Conservation (phyloP, 2,888 invertebrate species). For the Thereva nobilitata region DNA sequence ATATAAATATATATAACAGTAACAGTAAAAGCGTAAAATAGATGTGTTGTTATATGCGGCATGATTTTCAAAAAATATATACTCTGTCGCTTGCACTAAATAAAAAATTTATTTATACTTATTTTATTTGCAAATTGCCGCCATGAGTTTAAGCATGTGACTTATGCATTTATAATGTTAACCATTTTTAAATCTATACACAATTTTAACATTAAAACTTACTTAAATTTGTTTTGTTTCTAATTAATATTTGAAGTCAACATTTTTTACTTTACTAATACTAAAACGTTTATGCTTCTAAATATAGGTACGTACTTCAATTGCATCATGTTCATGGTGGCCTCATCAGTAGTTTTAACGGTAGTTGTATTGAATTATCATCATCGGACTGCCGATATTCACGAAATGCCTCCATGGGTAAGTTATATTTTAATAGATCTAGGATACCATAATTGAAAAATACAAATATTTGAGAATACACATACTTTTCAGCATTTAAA, state of each 20-base stretch:
- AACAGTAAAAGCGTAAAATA: too few relatives aligned
- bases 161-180: too few relatives aligned
- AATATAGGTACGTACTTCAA: conserved; percentile 94
- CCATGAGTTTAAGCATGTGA: too few relatives aligned
- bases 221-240: conserved; percentile 30
- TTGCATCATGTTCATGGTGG: conserved; percentile 99
- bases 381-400: conserved; percentile 94
- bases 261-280: neutral
- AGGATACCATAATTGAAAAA: neutral
- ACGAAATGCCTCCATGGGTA: conserved; percentile 97
- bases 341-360: conserved; percentile 94
- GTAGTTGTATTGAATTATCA: conserved; percentile 97
- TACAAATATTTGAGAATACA: neutral
- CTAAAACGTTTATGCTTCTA: neutral
- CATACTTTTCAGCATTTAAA: conserved; percentile 1
- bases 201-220: conserved; percentile 31
- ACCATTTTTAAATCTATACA: neutral
- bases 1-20: too few relatives aligned
- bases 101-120: too few relatives aligned
- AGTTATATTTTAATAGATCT: conserved; percentile 55
- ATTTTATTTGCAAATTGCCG: too few relatives aligned
- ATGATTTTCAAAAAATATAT: too few relatives aligned
- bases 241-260: neutral
- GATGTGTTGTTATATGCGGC: too few relatives aligned
- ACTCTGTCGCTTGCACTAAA: too few relatives aligned